Evolutionary conservation across 2,113 vertebrate species (phyloP).

Genomic region (Brachyhypopomus gauderio): DNA sequence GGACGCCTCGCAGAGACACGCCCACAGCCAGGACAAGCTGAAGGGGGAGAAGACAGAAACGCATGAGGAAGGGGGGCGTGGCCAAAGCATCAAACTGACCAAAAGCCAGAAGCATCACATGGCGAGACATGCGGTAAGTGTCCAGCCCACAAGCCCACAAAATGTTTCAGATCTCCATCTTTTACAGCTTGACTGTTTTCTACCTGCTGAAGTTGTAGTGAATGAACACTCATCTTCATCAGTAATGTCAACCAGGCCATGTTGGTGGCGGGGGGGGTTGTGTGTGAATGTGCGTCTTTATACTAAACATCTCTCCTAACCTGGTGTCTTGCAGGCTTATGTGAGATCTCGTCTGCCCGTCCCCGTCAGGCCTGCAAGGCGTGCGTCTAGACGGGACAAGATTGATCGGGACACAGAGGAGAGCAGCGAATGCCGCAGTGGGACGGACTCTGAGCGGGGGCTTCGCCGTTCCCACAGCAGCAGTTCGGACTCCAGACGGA

Average conservation of each 20-base stretch:
- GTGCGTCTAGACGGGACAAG: conserved; percentile 38
- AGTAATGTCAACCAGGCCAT: too few relatives aligned
- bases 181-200: too few relatives aligned
- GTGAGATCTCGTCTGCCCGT: conserved; percentile 83
- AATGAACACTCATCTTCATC: background rate
- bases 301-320: too few relatives aligned
- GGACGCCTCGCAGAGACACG: conserved; percentile 70
- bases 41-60: conserved; percentile 17
- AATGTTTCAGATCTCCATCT: too few relatives aligned
- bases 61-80: conserved; percentile 19
- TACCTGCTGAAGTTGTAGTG: background rate
- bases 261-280: too few relatives aligned
- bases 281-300: too few relatives aligned
- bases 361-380: conserved; percentile 67
- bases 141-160: conserved; percentile 15
- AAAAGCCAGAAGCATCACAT: conserved; percentile 20
- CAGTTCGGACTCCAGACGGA: conserved; percentile 20
- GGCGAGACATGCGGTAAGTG: conserved; percentile 48
- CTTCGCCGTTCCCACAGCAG: conserved; percentile 5
- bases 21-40: conserved; percentile 49
- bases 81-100: conserved; percentile 3
- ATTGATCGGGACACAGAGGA: conserved; percentile 40
- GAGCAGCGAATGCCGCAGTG: conserved; percentile 47
- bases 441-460: conserved; percentile 20
- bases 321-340: conserved; percentile 64